Conservation (phyloP, 2,888 invertebrate genomes). For the Nasonia oneida region DNA sequence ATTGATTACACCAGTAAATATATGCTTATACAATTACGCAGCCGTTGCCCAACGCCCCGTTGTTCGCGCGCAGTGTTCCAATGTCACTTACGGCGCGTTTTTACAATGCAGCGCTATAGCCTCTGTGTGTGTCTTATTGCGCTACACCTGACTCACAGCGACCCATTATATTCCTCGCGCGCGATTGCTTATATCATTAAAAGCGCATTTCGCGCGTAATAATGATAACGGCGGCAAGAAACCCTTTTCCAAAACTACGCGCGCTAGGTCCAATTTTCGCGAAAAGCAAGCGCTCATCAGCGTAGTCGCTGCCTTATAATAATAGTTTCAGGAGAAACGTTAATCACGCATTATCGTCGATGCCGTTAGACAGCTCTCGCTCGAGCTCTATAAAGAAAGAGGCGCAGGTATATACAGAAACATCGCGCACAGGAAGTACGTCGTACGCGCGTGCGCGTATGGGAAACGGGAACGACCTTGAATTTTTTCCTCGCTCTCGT, state of each 20-base stretch:
- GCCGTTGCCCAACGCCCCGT: background rate
- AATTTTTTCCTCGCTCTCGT: slow-evolving; percentile 65
- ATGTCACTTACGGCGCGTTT: background rate
- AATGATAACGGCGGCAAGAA: background rate
- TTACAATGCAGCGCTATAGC: background rate
- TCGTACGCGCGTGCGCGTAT: slow-evolving; percentile 61
- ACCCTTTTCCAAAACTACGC: background rate
- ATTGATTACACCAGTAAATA: slow-evolving; percentile 7
- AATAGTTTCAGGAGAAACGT: slow-evolving; percentile 61
- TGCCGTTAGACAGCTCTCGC: slow-evolving; percentile 57
- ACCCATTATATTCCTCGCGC: background rate
- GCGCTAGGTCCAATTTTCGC: background rate
- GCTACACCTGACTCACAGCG: background rate
- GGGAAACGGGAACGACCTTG: slow-evolving; percentile 77
- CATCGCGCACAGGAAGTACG: slow-evolving; percentile 61
- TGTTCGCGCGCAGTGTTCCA: background rate
- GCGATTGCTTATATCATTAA: background rate
- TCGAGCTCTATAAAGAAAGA: slow-evolving; percentile 35
- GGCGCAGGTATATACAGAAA: background rate
- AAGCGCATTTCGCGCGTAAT: background rate
- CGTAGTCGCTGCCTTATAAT: slow-evolving; percentile 60
- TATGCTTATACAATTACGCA: slow-evolving; percentile 1
- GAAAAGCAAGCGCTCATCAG: background rate
- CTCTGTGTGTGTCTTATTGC: background rate
- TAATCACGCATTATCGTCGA: slow-evolving; percentile 65